Evolutionary conservation across 2,113 vertebrate genomes (phyloP).

Genomic region (Scytalopus superciliaris): DNA sequence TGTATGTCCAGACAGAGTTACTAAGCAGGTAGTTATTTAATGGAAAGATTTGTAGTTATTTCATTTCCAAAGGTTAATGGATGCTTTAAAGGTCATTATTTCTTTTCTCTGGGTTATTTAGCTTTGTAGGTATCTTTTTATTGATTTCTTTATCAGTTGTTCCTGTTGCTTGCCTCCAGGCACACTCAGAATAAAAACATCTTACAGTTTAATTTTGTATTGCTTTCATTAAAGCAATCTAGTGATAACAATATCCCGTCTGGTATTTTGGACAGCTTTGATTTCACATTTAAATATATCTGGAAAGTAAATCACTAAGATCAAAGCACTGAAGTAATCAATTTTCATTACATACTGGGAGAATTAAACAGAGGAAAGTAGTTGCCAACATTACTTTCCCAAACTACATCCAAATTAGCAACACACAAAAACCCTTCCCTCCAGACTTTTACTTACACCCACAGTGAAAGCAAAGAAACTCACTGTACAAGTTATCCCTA

Average conservation of each 20-base stretch:
- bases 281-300: neutral
- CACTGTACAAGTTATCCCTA: neutral
- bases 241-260: neutral
- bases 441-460: neutral
- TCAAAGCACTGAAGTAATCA: neutral
- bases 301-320: constrained; percentile 7
- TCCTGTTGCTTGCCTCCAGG: neutral
- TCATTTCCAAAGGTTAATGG: neutral
- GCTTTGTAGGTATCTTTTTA: neutral
- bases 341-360: neutral
- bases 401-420: neutral
- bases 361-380: neutral
- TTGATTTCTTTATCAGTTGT: neutral
- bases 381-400: neutral
- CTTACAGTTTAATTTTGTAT: neutral
- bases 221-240: neutral
- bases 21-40: neutral
- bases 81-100: neutral
- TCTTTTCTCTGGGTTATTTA: neutral
- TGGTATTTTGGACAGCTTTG: constrained; percentile 10
- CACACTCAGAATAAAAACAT: neutral
- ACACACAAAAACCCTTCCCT: neutral
- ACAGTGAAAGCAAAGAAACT: neutral
- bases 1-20: neutral
- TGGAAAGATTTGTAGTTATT: neutral